Percentiles rank a stretch among this genome's conserved stretches.
These are phyloP conservation scores for Drosophila subquinaria DNA, from an alignment of 2,888 invertebrate species.

Conservation along the genomic window DNA sequence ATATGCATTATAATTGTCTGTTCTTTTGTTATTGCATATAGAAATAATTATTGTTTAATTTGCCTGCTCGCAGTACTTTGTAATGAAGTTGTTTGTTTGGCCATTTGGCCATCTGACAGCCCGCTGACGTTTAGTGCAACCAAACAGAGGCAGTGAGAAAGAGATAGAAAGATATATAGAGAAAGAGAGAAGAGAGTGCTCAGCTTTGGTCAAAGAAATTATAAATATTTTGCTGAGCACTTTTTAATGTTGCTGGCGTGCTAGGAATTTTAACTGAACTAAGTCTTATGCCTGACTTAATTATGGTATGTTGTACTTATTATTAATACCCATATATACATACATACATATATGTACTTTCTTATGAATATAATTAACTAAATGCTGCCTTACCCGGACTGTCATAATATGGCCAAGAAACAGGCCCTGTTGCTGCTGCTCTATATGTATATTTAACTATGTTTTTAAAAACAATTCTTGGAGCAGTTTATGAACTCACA, in stretches of 20 bases:
- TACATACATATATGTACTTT: slow-evolving; percentile 1
- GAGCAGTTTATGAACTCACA: slow-evolving; percentile 22
- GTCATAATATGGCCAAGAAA: slow-evolving; percentile 49
- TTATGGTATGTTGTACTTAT: slow-evolving; percentile 24
- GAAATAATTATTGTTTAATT: slow-evolving; percentile 79
- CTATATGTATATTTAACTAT: slow-evolving; percentile 5
- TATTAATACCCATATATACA: neutral
- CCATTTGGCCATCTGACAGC: slow-evolving; percentile 46
- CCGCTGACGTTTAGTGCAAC: slow-evolving; percentile 16
- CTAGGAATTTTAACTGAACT: slow-evolving; percentile 47
- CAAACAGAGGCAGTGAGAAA: neutral
- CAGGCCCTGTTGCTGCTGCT: slow-evolving; percentile 8
- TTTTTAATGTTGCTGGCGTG: slow-evolving; percentile 62
- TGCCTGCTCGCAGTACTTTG: slow-evolving; percentile 53
- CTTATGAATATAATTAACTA: slow-evolving; percentile 23
- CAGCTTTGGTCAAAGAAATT: slow-evolving; percentile 25
- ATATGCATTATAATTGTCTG: slow-evolving; percentile 38
- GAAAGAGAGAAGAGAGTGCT: neutral
- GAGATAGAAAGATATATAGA: neutral
- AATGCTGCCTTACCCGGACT: slow-evolving; percentile 37
- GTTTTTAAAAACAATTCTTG: neutral
- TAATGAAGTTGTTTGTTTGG: slow-evolving; percentile 63
- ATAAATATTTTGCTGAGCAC: slow-evolving; percentile 56
- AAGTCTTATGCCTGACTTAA: slow-evolving; percentile 11
- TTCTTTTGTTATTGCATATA: slow-evolving; percentile 57